Base-by-base conservation (phyloP, 2,888 invertebrate genomes). In the Chymomyza amoena region DNA sequence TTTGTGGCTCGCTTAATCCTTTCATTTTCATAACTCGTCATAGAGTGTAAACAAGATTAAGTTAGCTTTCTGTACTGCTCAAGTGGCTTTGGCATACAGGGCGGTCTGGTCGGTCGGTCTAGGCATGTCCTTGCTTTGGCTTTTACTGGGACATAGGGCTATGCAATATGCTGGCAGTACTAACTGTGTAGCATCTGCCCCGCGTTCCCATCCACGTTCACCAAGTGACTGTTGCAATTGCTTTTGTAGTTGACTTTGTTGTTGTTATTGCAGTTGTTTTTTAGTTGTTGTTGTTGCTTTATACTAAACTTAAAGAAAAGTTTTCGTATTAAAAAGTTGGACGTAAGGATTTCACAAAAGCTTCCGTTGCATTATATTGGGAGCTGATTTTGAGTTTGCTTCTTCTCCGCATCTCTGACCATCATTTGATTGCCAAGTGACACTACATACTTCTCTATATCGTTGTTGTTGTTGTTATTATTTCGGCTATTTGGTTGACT, bases 21-120 rank as follows among this genome's bases (percentile, higher is more conserved):
- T 87, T 85, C 85, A 85, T 88, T 88, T 88, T 85, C 85, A 85
- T 85, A 85, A 88, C 88, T 85, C 87, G 88, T 82, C 87, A 87
- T 84, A 87, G 85, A 87, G 84, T 85, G 85, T 85, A 87, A 87
- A 85, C 85, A 85, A 88, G 88, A 88, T 87, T 88, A 88, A 80
- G 83, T 87, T 85, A 84, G 80, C 80, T 88, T 82, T 88, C 85
- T 79, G 74, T 84, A 79, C 76, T 81, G 77, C 84, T 84, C 82
- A 88, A 88, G 88, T 86, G 84, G 87, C 84, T 88, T 84, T 86
- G 72, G 73, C 64, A 61, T 63, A 39, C 56, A 39, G 10, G 57
- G 18, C 6, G 57, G 18, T 15, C 57, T 57, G 57, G 16, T 18
- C 4, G n/a, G n/a, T n/a, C n/a, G 18, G 18, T n/a, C 56, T 16